phyloP scores from a whole-genome alignment of 1,140 invertebrate species.

The Drosophila dunni region DNA sequence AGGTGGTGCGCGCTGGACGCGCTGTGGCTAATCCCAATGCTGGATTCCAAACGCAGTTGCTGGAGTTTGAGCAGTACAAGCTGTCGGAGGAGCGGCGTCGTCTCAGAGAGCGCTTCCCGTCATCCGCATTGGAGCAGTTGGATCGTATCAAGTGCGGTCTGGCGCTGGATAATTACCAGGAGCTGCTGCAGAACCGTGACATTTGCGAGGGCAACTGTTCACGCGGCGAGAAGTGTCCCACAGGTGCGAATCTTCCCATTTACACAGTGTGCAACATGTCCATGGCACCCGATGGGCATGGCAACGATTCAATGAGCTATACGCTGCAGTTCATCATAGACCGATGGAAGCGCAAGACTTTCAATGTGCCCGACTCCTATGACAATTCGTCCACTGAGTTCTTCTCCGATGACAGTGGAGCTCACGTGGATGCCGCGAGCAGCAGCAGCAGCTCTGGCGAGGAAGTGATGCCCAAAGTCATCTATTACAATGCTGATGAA shows the following conservation, averaged over 20 bases:
- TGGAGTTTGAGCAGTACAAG: conserved; percentile 94
- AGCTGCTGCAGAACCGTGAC: conserved; percentile 89
- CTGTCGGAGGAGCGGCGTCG: conserved; percentile 93
- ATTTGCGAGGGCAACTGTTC: conserved; percentile 94
- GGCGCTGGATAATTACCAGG: conserved; percentile 92
- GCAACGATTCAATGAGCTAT: conserved; percentile 31
- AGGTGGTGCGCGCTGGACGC: conserved; percentile 95
- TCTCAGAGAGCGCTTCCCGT: conserved; percentile 93
- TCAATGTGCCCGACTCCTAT: background rate
- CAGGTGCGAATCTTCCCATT: conserved; percentile 86
- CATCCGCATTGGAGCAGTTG: conserved; percentile 89
- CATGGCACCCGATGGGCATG: background rate
- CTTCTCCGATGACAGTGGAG: background rate
- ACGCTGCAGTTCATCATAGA: conserved; percentile 61
- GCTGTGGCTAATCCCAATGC: conserved; percentile 97
- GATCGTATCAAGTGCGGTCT: conserved; percentile 91
- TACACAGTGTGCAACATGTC: conserved; percentile 36
- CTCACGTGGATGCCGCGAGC: background rate
- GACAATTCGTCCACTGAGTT: background rate
- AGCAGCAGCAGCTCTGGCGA: conserved; percentile 42
- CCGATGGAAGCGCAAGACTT: conserved; percentile 47
- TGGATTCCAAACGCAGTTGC: conserved; percentile 97
- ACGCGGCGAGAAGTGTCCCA: conserved; percentile 93
- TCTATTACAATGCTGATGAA: conserved; percentile 40
- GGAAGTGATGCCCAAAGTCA: conserved; percentile 58